phyloP scores from a whole-genome alignment of 2,888 invertebrate species.

The Clostera curtula region DNA sequence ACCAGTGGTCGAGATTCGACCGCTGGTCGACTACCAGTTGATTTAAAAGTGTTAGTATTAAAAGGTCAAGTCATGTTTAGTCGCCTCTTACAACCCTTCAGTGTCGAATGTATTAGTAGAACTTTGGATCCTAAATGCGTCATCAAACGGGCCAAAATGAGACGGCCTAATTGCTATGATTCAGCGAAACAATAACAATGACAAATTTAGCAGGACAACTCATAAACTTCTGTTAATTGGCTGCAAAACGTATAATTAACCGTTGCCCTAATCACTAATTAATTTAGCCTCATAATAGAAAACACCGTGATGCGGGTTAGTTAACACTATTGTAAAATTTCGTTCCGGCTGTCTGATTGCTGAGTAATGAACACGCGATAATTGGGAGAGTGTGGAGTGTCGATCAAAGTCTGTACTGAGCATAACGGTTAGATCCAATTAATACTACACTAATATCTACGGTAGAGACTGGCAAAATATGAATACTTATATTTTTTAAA shows the following conservation, averaged over 20 bases:
- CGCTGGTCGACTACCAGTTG: too few species aligned
- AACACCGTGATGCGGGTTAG: conserved; percentile 12
- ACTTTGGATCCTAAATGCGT: too few species aligned
- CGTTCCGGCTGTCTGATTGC: conserved; percentile 11
- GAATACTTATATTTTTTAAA: too few species aligned
- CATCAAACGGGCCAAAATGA: too few species aligned
- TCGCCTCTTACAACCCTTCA: too few species aligned
- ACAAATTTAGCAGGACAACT: conserved; percentile 2
- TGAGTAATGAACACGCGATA: conserved; percentile 15
- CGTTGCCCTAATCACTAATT: conserved; percentile 26
- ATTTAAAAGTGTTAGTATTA: too few species aligned
- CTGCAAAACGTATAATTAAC: conserved; percentile 22
- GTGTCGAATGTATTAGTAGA: too few species aligned
- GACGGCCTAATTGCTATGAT: too few species aligned
- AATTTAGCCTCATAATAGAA: conserved; percentile 23
- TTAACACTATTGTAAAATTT: conserved; percentile 20
- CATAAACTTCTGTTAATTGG: conserved; percentile 15
- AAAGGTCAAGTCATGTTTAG: too few species aligned
- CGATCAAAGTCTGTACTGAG: not conserved
- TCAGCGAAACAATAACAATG: too few species aligned
- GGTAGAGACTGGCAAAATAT: too few species aligned
- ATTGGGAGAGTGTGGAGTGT: conserved; percentile 13
- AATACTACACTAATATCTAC: not conserved
- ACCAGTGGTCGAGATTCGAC: too few species aligned
- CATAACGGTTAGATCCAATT: not conserved